Evolutionary conservation across 1,140 invertebrate species (phyloP).

Genomic region (Caenorhabditis latens): DNA sequence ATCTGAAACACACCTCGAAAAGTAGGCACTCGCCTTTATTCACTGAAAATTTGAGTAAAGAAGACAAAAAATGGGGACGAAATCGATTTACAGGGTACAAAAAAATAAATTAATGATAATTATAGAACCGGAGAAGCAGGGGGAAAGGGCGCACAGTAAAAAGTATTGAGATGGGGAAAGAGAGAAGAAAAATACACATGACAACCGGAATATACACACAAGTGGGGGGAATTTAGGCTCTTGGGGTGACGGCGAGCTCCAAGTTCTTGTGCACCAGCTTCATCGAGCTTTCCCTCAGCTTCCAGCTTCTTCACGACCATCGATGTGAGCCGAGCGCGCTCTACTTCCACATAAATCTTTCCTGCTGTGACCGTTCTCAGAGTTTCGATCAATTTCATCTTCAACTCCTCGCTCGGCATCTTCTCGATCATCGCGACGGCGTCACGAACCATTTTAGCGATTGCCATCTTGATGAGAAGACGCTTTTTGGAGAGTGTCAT

Average conservation of each 20-base stretch:
- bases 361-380: slow-evolving; percentile 94
- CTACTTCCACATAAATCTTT: slow-evolving; percentile 99
- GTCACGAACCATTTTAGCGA: slow-evolving; percentile 99
- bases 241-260: slow-evolving; percentile 41
- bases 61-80: too few relatives aligned
- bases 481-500: slow-evolving; percentile 90
- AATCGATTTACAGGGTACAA: too few relatives aligned
- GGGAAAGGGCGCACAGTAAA: too few relatives aligned
- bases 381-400: slow-evolving; percentile 95
- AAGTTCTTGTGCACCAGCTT: slow-evolving; percentile 81
- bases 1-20: too few relatives aligned
- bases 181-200: slow-evolving; percentile 13
- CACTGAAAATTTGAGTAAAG: too few relatives aligned
- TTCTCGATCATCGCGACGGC: slow-evolving; percentile 94
- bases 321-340: slow-evolving; percentile 93
- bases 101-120: too few relatives aligned
- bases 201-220: slow-evolving; percentile 7
- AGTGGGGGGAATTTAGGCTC: background rate
- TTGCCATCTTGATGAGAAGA: slow-evolving; percentile 91
- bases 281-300: slow-evolving; percentile 89
- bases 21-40: too few relatives aligned
- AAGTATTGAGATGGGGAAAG: too few relatives aligned
- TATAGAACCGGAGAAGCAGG: too few relatives aligned
- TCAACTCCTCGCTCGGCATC: slow-evolving; percentile 89
- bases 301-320: slow-evolving; percentile 94